Percentiles rank a stretch among this genome's conserved stretches.
phyloP scores from a whole-genome alignment of 2,888 invertebrate species.

The Chrysopilus asiliformis region DNA sequence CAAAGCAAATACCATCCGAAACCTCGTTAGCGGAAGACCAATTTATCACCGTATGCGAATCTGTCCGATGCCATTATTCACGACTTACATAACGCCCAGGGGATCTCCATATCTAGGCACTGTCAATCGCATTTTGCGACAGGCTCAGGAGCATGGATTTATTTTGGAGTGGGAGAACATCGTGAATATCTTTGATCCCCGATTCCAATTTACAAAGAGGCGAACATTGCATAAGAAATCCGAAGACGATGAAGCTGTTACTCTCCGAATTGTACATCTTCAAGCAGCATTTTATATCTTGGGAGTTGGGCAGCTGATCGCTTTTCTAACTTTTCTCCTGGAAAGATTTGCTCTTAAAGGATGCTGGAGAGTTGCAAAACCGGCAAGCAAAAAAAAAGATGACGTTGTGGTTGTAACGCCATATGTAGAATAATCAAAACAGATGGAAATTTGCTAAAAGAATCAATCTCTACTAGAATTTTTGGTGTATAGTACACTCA shows the following conservation, averaged over 20 bases:
- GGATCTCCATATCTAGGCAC: slow-evolving; percentile 43
- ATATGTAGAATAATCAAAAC: no score
- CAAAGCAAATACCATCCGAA: slow-evolving; percentile 21
- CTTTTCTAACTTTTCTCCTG: slow-evolving; percentile 9
- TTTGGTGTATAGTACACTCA: no score
- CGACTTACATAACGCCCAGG: slow-evolving; percentile 43
- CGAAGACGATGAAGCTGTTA: no score
- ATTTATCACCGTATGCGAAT: slow-evolving; percentile 38
- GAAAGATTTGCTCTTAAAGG: no score
- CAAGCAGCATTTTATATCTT: slow-evolving; percentile 28
- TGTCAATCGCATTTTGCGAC: slow-evolving; percentile 37
- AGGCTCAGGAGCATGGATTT: slow-evolving; percentile 41
- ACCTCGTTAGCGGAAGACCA: slow-evolving; percentile 33
- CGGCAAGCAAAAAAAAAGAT: no score
- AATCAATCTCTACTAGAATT: no score
- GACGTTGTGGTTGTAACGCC: no score
- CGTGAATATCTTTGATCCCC: no score
- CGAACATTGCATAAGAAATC: no score
- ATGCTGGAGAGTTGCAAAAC: no score
- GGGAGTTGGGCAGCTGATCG: slow-evolving; percentile 21
- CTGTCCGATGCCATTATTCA: slow-evolving; percentile 43
- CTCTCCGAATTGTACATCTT: slow-evolving; percentile 25
- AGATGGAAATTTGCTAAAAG: no score
- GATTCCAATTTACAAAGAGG: no score
- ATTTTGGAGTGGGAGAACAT: slow-evolving; percentile 34